phyloP scores from a whole-genome alignment of 2,797 vertebrate species.

The Molossus molossus region DNA sequence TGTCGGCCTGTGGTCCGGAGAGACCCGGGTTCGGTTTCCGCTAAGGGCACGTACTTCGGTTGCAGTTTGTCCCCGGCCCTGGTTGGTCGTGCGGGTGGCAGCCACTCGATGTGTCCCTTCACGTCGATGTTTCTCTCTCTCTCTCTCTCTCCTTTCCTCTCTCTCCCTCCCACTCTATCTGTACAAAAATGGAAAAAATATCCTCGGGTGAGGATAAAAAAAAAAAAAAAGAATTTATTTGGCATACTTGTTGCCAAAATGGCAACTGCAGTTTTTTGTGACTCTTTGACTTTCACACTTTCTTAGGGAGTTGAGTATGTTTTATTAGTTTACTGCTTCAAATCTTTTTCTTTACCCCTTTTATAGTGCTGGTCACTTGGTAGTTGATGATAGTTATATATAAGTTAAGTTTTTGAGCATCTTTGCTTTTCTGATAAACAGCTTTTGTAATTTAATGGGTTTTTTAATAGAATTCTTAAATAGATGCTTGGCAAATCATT shows the following conservation, averaged over 20 bases:
- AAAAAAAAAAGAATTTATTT: not conserved
- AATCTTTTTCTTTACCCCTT: not conserved
- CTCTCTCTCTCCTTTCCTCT: too few relatives aligned
- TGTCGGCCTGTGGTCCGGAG: too few relatives aligned
- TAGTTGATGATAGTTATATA: constrained; percentile 4
- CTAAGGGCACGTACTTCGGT: too few relatives aligned
- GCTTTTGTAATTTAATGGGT: constrained; percentile 31
- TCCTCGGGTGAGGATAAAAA: too few relatives aligned
- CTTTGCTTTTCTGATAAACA: constrained; percentile 16
- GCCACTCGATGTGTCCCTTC: too few relatives aligned
- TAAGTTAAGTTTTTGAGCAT: not conserved
- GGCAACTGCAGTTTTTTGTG: not conserved
- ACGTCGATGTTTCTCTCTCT: too few relatives aligned
- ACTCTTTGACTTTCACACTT: not conserved
- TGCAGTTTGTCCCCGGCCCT: too few relatives aligned
- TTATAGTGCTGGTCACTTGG: not conserved
- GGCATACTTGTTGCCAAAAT: not conserved
- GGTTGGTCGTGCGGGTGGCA: too few relatives aligned
- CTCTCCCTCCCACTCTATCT: too few relatives aligned
- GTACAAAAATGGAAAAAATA: too few relatives aligned
- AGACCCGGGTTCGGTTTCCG: too few relatives aligned
- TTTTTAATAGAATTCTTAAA: constrained; percentile 49
- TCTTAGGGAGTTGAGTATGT: not conserved
- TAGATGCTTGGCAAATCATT: not conserved
- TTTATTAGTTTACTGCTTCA: not conserved